These are phyloP conservation scores for Pseudotriccus pelzelni DNA, from an alignment of 2,797 vertebrate genomes.

Conservation along the genomic window DNA sequence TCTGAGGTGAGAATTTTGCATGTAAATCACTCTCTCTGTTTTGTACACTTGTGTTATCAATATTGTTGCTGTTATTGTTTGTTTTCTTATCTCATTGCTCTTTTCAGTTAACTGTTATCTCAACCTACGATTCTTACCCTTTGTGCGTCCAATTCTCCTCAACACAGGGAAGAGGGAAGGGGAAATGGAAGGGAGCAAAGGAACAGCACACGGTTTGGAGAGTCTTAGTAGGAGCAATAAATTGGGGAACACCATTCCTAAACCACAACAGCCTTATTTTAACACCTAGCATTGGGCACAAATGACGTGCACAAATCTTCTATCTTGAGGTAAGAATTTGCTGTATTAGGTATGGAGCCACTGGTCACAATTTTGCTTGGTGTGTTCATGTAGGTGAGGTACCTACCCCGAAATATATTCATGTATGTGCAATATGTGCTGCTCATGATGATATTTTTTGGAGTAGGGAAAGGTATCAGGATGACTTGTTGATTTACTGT, in stretches of 20 bases:
- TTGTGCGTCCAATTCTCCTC: background rate
- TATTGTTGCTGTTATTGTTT: background rate
- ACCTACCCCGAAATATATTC: background rate
- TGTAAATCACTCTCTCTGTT: background rate
- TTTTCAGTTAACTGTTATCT: background rate
- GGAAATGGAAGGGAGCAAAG: background rate
- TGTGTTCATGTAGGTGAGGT: background rate
- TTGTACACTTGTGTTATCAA: background rate
- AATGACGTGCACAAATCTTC: background rate
- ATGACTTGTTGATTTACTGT: background rate
- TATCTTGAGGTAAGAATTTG: background rate
- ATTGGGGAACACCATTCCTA: background rate
- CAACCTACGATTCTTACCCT: background rate
- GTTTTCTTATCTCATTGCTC: background rate
- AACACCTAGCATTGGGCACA: background rate
- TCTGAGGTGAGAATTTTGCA: background rate
- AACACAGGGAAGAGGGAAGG: background rate
- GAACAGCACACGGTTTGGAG: background rate
- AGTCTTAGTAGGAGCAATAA: background rate
- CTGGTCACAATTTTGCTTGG: background rate
- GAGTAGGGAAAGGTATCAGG: background rate
- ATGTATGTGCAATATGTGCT: background rate
- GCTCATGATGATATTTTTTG: background rate
- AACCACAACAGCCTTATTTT: background rate
- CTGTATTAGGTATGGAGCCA: background rate